Base-by-base conservation (phyloP, 2,113 vertebrate species). In the Anser brachyrhynchus region DNA sequence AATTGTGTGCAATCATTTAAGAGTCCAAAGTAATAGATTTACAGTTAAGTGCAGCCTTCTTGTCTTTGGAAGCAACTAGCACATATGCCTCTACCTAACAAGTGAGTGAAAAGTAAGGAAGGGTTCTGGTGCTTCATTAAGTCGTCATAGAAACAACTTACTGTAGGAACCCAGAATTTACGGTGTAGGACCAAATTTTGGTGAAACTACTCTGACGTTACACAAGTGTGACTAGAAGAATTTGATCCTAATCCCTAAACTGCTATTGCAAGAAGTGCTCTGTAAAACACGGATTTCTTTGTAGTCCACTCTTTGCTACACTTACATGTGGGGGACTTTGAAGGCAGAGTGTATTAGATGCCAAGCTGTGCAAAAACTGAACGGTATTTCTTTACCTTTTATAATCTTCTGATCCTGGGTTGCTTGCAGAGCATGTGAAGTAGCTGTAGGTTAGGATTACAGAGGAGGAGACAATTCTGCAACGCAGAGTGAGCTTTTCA, bases 391-490 rank as follows among this genome's bases (percentile, higher is more conserved):
- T 96, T 97, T 94, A 91, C 95, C 93, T 96, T 94, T 71, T 43
- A 72, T 90, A 78, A 91, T 94, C 88, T 97, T 97, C 94, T 96
- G 67, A 96, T 89, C 94, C 81, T 91, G 92, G 87, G 82, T 91
- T 91, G 96, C 92, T 96, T 96, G 84, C 69, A 86, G 94, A 97
- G 95, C 95, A 92, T 93, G 87, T 96, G 94, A 96, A 97, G 95
- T 55, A 95, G 95, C 83, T 97, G 94, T 84, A 96, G 89, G 57
- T 97, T 94, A 96, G 92, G 93, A 97, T 95, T 96, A 95, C 65
- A 97, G 93, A 96, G 97, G 87, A 96, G 96, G 92, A 95, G 92
- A 91, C 90, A 87, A 96, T 96, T 97, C 95, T 97, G 93, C 90
- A 96, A 94, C 95, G 97, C 96, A 95, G 88, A 76, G 72, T 75